Base-by-base conservation (phyloP, 92 coral and sea anemone genomes). In the Epizoanthus stellaris region DNA sequence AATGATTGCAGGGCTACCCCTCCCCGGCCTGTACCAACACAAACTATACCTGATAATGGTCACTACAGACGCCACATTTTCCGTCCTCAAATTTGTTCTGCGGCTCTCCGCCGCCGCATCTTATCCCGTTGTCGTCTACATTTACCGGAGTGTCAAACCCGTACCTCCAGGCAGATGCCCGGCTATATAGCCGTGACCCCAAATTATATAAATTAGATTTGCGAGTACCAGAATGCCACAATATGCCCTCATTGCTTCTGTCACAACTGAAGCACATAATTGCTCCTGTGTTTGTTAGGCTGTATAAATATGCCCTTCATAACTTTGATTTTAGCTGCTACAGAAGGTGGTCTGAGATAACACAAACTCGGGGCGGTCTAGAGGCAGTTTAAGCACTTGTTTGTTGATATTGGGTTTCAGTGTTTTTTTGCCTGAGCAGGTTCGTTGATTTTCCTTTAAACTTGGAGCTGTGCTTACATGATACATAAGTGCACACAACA, bases 141-240 rank as follows among this genome's bases (percentile, higher is more conserved):
- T 68, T 68, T 6, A 10, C 30, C 3, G 49, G 73, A 0, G 73
- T 38, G 52, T 68, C 14, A 25, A 68, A 68, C 52, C 73, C 73
- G 42, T 68, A 68, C 21, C 73, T 68, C 52, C 73, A 68, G 21
- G 73, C 52, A 4, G 73, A 13, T 2, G 73, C 73, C 20, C 23
- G 73, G 49, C 49, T 1, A 68, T 4, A 38, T 68, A 68, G 4
- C 73, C 52, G 20, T 68, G 52, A 5, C 52, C 52, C 1, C 73
- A 38, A 68, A 68, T n/a, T 3, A 38, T 19, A 34, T 19, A 3
- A 13, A 68, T 8, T 0, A 68, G 16, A 11, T 19, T 19, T 43
- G 8, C 49, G 16, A 36, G 2, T 3, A 36, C 49, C 12, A 68
- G 3, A 68, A 38, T 19, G 4, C 47, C 52, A 52, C n/a, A 38